Conservation (phyloP, 1,140 invertebrate genomes). For the Ceratoteleas bidentatus region DNA sequence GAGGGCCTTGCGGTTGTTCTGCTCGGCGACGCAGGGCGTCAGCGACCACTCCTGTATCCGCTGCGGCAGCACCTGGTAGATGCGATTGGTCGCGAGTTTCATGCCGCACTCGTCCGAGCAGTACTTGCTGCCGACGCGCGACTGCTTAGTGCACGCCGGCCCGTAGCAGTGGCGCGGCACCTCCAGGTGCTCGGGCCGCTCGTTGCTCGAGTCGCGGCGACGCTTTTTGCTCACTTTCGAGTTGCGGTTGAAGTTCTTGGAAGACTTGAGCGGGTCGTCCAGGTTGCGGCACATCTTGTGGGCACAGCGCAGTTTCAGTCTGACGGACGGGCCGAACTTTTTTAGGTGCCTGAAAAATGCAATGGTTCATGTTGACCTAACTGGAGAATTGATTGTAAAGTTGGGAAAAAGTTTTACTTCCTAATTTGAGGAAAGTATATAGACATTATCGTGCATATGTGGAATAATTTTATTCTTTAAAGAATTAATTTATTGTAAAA, state of each 20-base stretch:
- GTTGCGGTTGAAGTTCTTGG: conserved; percentile 75
- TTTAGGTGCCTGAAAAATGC: conserved; percentile 84
- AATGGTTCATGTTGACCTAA: too few relatives aligned
- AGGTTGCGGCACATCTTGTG: conserved; percentile 81
- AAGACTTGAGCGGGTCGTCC: conserved; percentile 76
- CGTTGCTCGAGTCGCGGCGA: conserved; percentile 81
- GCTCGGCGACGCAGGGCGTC: conserved; percentile 93
- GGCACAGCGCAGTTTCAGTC: conserved; percentile 87
- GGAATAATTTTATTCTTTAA: too few relatives aligned
- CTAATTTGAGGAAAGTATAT: too few relatives aligned
- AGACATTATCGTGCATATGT: neutral
- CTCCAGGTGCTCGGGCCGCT: conserved; percentile 81
- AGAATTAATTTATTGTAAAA: too few relatives aligned
- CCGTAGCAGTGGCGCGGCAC: conserved; percentile 93
- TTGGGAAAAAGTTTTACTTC: too few relatives aligned
- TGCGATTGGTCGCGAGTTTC: conserved; percentile 92
- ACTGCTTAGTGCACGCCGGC: conserved; percentile 90
- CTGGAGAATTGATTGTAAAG: too few relatives aligned
- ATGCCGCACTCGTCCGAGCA: conserved; percentile 97
- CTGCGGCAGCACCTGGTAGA: conserved; percentile 93
- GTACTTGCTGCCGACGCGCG: conserved; percentile 94
- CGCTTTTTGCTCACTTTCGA: conserved; percentile 77
- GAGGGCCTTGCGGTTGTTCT: conserved; percentile 90
- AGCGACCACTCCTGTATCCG: conserved; percentile 97
- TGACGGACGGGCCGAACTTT: conserved; percentile 88